Evolutionary conservation across 2,113 vertebrate species (phyloP).

Genomic region (Pluvialis apricaria): DNA sequence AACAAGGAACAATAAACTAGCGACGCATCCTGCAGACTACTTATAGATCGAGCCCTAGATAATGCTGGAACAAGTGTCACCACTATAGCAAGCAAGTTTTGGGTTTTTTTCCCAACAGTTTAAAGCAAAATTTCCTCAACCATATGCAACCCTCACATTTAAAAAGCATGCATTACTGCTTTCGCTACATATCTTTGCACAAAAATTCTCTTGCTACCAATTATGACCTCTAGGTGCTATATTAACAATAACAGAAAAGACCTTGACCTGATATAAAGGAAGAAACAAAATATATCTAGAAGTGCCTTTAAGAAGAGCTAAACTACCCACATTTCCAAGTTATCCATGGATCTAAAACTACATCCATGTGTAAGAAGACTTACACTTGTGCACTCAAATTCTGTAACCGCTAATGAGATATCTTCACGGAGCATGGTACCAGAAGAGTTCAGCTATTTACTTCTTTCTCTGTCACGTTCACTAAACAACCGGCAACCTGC

Average conservation of each 20-base stretch:
- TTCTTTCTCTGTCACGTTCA: neutral
- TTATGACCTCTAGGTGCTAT: neutral
- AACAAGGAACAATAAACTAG: rapidly evolving
- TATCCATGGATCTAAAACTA: neutral
- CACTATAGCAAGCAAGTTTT: neutral
- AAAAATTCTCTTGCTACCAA: neutral
- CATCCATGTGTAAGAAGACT: rapidly evolving
- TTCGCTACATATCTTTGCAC: neutral
- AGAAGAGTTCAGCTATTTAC: neutral
- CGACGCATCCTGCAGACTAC: neutral
- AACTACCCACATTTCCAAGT: neutral
- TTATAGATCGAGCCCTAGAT: neutral
- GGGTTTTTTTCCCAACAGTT: neutral
- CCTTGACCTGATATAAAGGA: neutral
- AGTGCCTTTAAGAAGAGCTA: neutral
- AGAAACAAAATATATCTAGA: neutral
- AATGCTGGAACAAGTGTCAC: neutral
- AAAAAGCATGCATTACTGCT: neutral
- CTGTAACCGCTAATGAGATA: neutral
- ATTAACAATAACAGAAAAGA: neutral
- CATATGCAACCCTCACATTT: neutral
- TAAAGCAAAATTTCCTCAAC: neutral
- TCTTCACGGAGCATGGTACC: neutral
- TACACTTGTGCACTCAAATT: neutral
- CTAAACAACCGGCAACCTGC: neutral